Conservation (phyloP, 2,113 vertebrate genomes). For the Rissa tridactyla region DNA sequence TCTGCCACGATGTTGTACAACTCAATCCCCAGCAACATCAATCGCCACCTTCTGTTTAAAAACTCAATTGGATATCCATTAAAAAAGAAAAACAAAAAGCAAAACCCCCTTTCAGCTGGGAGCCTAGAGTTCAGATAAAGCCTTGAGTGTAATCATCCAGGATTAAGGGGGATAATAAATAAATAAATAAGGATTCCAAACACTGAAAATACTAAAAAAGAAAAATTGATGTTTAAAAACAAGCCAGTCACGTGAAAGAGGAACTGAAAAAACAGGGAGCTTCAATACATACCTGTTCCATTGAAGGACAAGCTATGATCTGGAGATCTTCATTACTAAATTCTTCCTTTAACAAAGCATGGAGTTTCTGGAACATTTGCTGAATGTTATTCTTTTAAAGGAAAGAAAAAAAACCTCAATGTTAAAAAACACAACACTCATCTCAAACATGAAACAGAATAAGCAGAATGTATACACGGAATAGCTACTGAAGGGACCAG, state of each 20-base stretch:
- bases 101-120: background rate
- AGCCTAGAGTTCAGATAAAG: background rate
- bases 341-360: slow-evolving; percentile 89
- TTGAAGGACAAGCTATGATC: slow-evolving; percentile 93
- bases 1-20: background rate
- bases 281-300: slow-evolving; percentile 87
- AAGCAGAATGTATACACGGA: background rate
- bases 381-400: slow-evolving; percentile 92
- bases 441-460: background rate
- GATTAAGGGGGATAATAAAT: background rate
- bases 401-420: background rate
- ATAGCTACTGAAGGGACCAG: background rate
- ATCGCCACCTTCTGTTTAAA: background rate
- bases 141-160: background rate
- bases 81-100: background rate
- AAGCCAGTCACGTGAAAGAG: background rate
- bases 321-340: slow-evolving; percentile 92
- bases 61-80: background rate
- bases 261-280: background rate
- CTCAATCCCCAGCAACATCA: background rate
- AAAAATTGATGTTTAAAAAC: background rate
- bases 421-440: background rate
- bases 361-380: slow-evolving; percentile 93
- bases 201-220: background rate
- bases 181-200: background rate